Percentiles rank a stretch among this genome's conserved stretches.
These are phyloP conservation scores for Brotula barbata DNA, from an alignment of 2,797 vertebrate species.

Conservation along the genomic window DNA sequence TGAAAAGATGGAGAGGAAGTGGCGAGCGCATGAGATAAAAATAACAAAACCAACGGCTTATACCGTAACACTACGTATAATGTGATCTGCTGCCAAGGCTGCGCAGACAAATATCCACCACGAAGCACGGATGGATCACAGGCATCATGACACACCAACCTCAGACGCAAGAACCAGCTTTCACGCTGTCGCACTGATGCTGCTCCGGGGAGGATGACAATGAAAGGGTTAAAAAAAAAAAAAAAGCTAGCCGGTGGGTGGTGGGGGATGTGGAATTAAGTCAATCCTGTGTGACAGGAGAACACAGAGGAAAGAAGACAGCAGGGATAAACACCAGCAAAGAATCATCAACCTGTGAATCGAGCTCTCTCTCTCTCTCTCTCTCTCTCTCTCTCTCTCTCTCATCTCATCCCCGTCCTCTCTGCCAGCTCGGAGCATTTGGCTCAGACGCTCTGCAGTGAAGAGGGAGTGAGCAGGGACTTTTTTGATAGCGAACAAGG, in stretches of 20 bases:
- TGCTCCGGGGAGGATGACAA: slow-evolving; percentile 22
- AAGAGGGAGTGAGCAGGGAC: slow-evolving; percentile 35
- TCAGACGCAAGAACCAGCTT: slow-evolving; percentile 33
- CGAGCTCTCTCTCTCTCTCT: slow-evolving; percentile 26
- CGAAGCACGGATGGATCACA: slow-evolving; percentile 21
- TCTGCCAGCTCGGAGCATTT: slow-evolving; percentile 13
- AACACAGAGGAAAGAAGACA: slow-evolving; percentile 33
- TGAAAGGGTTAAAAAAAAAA: slow-evolving; percentile 63
- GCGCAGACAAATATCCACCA: neutral
- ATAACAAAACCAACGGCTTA: too few species aligned
- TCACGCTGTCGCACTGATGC: slow-evolving; percentile 47
- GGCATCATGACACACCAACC: slow-evolving; percentile 17
- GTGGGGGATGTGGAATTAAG: slow-evolving; percentile 57
- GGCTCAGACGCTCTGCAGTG: slow-evolving; percentile 23
- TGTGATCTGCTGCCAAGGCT: too few species aligned
- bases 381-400: slow-evolving; percentile 23
- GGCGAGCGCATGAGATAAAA: neutral
- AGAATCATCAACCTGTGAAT: neutral
- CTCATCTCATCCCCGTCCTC: slow-evolving; percentile 1
- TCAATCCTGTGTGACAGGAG: slow-evolving; percentile 45
- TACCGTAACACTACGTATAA: too few species aligned
- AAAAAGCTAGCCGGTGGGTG: too few species aligned
- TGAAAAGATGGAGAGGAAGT: neutral
- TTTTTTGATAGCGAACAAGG: slow-evolving; percentile 3
- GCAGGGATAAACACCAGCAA: neutral